Base-by-base conservation (phyloP, 1,140 invertebrate genomes). In the Plodia interpunctella region DNA sequence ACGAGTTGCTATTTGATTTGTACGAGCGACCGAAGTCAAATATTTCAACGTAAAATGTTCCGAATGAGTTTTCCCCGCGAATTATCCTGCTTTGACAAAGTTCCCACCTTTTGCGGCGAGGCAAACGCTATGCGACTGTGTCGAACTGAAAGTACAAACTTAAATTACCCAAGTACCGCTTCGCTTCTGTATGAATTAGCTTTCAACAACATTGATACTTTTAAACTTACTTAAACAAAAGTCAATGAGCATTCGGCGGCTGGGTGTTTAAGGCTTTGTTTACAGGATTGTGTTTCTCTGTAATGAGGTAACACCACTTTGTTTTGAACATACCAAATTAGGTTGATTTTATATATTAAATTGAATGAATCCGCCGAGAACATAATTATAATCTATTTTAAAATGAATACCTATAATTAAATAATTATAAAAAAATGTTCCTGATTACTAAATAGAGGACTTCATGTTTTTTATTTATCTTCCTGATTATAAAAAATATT, bases 81-180 rank as follows among this genome's bases (percentile, higher is more conserved):
- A 53, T 53, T 53, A 53, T 20, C 2, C 20, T 57, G 55, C 55
- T 58, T 65, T 65, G 63, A 60, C 55, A 60, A 65, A 60, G 63
- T 60, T 65, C 17, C 51, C 32, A 57, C 62, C 38, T 65, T n/a
- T 60, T 54, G 63, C 54, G 51, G 51, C 21, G 20, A 25, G 21
- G 51, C 10, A 53, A 53, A 53, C 9, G 51, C 51, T 25, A n/a
- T 53, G 51, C 21, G 51, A 20, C 20, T 53, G 51, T 53, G 9
- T 53, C 20, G 11, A 53, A 53, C 51, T 21, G 20, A 25, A 53
- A 53, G 49, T 53, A 53, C 51, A 25, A 53, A 53, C 51, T 53
- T 53, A 25, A 53, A 53, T 53, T 53, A 53, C 20, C 19, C 21
- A 15, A 15, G 38, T 2, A 44, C 53, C 53, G 25, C 25, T 11